These are phyloP conservation scores for Anthophora plumipes DNA, from an alignment of 2,888 invertebrate genomes.

Conservation along the genomic window DNA sequence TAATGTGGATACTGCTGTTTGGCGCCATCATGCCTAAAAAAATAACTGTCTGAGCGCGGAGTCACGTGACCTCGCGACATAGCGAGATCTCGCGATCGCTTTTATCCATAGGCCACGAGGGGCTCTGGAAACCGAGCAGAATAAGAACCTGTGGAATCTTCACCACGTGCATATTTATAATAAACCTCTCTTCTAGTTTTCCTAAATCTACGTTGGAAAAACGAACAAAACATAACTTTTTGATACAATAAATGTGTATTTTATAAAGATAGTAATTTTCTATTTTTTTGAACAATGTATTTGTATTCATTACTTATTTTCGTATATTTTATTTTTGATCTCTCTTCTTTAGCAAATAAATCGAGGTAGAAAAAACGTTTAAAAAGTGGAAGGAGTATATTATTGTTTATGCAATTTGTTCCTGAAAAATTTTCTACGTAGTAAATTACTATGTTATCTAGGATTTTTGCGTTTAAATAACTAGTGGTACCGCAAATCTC, in stretches of 20 bases:
- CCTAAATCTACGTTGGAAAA: neutral
- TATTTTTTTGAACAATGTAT: neutral
- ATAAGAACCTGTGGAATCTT: conserved; percentile 19
- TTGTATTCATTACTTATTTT: neutral
- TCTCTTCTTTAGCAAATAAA: neutral
- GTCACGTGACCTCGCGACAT: conserved; percentile 85
- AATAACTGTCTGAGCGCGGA: conserved; percentile 84
- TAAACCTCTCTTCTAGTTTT: neutral
- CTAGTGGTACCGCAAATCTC: conserved; percentile 1
- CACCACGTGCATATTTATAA: neutral
- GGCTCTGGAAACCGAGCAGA: conserved; percentile 53
- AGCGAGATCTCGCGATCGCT: conserved; percentile 77
- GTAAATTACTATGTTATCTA: conserved; percentile 14
- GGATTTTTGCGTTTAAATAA: conserved; percentile 17
- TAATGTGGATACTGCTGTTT: conserved; percentile 85
- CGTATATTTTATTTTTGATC: neutral
- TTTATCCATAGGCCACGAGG: conserved; percentile 34
- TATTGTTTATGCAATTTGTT: neutral
- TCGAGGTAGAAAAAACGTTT: neutral
- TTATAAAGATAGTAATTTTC: neutral
- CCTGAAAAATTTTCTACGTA: neutral
- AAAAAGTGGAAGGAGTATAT: neutral
- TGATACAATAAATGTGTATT: neutral
- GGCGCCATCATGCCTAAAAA: conserved; percentile 87
- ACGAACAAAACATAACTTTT: neutral